Conservation (phyloP, 2,113 vertebrate species). For the Crotophaga sulcirostris region DNA sequence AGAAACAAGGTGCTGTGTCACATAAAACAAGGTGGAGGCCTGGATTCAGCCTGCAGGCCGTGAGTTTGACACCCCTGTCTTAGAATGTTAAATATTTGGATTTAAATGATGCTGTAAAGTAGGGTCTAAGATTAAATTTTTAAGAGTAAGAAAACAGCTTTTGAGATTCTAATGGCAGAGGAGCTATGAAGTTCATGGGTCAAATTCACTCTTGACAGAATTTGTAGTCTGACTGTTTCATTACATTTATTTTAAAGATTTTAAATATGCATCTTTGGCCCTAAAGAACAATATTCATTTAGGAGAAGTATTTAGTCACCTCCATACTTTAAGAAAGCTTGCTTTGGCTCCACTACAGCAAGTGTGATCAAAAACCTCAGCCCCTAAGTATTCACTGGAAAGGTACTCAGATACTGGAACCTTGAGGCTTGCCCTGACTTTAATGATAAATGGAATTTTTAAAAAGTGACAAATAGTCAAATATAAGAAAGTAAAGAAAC, state of each 20-base stretch:
- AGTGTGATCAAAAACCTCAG: not conserved
- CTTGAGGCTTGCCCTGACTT: not conserved
- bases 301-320: not conserved
- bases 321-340: not conserved
- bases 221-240: not conserved
- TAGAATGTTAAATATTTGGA: constrained; percentile 19
- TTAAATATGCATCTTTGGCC: not conserved
- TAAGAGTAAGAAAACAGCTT: not conserved
- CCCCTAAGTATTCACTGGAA: not conserved
- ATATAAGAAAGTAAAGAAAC: not conserved
- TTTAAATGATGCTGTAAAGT: not conserved
- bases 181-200: not conserved
- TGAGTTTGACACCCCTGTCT: too few relatives aligned
- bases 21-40: too few relatives aligned
- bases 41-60: too few relatives aligned
- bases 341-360: not conserved
- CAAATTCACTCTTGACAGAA: not conserved
- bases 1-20: too few relatives aligned
- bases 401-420: not conserved
- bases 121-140: not conserved
- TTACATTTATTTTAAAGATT: not conserved
- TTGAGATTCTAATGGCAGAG: not conserved
- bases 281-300: not conserved
- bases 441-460: not conserved
- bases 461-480: not conserved